Conservation (phyloP, 2,113 vertebrate genomes). For the Protobothrops flavoviridis region DNA sequence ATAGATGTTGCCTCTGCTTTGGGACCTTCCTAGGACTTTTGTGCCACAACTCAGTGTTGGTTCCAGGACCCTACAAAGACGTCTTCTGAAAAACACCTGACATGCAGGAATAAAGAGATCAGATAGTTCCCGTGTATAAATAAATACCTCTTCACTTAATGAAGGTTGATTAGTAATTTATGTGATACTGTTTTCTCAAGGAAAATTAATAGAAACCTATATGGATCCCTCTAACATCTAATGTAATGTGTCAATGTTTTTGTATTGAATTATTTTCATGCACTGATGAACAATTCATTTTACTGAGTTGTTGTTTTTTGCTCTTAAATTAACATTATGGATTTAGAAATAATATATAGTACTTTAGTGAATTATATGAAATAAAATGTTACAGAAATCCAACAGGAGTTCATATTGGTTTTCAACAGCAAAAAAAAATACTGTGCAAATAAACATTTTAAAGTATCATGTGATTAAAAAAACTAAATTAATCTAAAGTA, state of each 20-base stretch:
- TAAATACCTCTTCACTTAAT: neutral
- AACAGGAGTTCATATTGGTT: neutral
- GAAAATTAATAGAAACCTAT: neutral
- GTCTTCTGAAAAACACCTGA: neutral
- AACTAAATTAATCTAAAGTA: neutral
- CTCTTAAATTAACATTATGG: neutral
- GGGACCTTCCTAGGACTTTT: neutral
- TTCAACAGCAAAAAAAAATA: neutral
- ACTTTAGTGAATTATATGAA: neutral
- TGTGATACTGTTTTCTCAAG: neutral
- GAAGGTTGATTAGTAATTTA: neutral
- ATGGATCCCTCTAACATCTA: neutral
- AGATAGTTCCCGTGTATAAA: neutral
- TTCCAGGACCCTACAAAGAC: neutral
- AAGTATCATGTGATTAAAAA: neutral
- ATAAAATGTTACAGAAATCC: neutral
- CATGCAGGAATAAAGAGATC: no score
- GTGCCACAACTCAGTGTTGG: neutral
- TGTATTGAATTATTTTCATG: neutral
- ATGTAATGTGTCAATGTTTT: neutral
- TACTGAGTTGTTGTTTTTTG: neutral
- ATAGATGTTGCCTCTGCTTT: neutral
- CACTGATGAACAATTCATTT: neutral
- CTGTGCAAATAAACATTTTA: neutral
- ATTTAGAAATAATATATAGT: neutral